Evolutionary conservation across 1,140 invertebrate species (phyloP), one percentile per base, ranked within the genome.

Genomic region (Macrobrachium nipponense): DNA sequence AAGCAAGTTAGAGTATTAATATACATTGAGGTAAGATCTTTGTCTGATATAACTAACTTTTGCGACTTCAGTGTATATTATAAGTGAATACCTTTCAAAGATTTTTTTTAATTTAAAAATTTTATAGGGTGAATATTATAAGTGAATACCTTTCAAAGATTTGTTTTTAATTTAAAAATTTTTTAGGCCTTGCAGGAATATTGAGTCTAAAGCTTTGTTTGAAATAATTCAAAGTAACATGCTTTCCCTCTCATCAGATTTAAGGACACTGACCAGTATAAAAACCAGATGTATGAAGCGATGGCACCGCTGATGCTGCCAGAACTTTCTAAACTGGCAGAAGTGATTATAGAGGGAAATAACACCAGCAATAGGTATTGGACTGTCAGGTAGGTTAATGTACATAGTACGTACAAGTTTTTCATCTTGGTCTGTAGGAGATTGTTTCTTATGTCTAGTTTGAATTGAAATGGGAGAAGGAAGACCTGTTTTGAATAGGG

Each of bases 271-370:
- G 23, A 66, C 17, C 70, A 86, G n/a, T 86, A 88, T 68, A 79
- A 51, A 62, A 61, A 73, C 64, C 82, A 87, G 43, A 43, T 68
- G 10, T 87, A 83, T 60, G 88, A 86, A 14, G 81, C 81, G 12
- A 62, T 75, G 75, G 88, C 88, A n/a, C 88, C 88, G 10, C 66
- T 81, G 11, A 87, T 88, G 84, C 73, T 88, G 14, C 88, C 88
- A 2, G 84, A 86, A 58, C 75, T 88, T 23, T 87, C 84, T 64
- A 88, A 88, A 76, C 75, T 88, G 58, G 68, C 66, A 23, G 73
- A 88, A 70, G 75, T 88, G 60, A 66, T 80, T 43, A 86, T 88
- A n/a, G 88, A 88, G 68, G 84, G 75, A 75, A 59, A 88, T 20
- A 43, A 59, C 15, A 58, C n/a, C 20, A 83, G 75, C 59, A 66